Conservation (phyloP, 2,797 vertebrate genomes). For the Xenopus petersii region DNA sequence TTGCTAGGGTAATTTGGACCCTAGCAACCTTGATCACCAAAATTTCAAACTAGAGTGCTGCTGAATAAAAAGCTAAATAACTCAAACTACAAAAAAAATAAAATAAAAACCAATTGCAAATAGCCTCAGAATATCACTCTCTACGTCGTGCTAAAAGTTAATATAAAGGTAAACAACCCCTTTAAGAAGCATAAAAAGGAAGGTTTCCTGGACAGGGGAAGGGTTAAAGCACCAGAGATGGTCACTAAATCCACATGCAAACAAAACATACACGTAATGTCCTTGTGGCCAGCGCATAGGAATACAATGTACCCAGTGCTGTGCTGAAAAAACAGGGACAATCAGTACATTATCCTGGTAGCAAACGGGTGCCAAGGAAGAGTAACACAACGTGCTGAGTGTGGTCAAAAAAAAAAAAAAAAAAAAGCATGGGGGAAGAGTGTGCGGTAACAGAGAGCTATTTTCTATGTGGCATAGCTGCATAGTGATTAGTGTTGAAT, state of each 20-base stretch:
- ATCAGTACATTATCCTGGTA: constrained; percentile 32
- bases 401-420: constrained; percentile 8
- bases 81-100: no score
- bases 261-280: constrained; percentile 24
- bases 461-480: constrained; percentile 22
- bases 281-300: constrained; percentile 7
- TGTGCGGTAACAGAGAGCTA: constrained; percentile 34
- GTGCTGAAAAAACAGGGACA: constrained; percentile 31
- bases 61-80: no score
- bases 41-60: no score
- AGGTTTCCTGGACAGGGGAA: not conserved
- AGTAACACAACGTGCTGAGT: constrained; percentile 32
- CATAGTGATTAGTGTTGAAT: no score
- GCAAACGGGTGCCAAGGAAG: constrained; percentile 27
- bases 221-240: not conserved
- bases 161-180: no score
- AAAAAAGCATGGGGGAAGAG: not conserved
- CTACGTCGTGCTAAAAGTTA: no score
- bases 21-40: no score
- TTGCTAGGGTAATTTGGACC: no score
- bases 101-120: no score
- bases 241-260: not conserved
- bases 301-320: constrained; percentile 35
- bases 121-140: no score
- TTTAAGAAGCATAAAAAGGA: no score